A percentile compares a stretch with the other conserved stretches of the same genome.
phyloP scores from a whole-genome alignment of 2,797 vertebrate genomes.

The Halcyon badia region DNA sequence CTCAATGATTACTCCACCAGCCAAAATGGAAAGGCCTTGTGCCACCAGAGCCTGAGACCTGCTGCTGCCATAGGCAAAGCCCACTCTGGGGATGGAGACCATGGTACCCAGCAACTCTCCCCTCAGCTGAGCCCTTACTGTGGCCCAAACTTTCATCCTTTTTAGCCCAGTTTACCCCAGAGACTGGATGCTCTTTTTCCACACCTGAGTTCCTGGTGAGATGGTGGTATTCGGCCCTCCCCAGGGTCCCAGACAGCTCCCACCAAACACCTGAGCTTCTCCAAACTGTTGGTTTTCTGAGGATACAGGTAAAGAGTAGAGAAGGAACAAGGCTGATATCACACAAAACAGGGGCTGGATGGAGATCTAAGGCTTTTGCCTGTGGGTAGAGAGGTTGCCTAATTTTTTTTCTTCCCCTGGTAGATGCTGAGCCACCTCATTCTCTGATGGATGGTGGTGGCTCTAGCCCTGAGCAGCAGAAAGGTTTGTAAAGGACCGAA shows the following conservation, averaged over 20 bases:
- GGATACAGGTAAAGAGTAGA: background rate
- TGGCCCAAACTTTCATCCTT: accelerated
- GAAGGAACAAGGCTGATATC: background rate
- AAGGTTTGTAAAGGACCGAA: background rate
- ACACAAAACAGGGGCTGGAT: background rate
- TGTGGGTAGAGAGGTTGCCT: background rate
- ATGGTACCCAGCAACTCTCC: background rate
- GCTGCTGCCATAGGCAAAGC: background rate
- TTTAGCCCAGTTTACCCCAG: background rate
- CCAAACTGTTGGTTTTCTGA: background rate
- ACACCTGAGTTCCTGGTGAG: background rate
- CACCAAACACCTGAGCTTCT: background rate
- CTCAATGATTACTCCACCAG: background rate
- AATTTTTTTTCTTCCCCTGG: accelerated
- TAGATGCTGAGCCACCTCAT: background rate
- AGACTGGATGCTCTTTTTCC: background rate
- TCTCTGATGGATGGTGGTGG: background rate
- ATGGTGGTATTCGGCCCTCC: background rate
- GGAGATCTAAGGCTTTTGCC: background rate
- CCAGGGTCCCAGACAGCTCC: background rate
- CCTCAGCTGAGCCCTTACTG: background rate
- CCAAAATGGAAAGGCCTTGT: background rate
- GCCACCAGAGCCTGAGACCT: background rate
- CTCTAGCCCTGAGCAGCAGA: background rate
- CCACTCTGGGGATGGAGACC: accelerated